Evolutionary conservation across 2,888 invertebrate genomes (phyloP), one percentile per base, ranked within the genome.

Genomic region (Drosophila birchii): DNA sequence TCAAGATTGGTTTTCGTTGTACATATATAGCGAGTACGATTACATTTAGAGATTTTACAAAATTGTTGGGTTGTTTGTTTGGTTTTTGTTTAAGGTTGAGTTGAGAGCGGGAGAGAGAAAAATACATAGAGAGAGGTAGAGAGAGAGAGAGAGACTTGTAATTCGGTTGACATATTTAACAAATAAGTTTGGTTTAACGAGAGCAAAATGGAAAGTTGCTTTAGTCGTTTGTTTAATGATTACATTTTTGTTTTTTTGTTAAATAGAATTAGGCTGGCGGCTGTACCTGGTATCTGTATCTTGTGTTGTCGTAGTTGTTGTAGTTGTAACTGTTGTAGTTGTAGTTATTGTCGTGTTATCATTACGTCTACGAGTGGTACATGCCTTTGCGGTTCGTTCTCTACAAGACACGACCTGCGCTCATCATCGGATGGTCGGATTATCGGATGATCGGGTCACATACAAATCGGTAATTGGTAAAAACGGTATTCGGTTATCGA

Each of bases 321-420:
- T 79, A 68, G 62, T 76, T 54, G 67, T 78, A 63, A 61, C 72
- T 64, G 62, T 78, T 67, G 74, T 58, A 45, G 72, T 79, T 76
- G 73, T 82, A 70, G 76, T 78, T 88, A 86, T 78, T 88, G 88
- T 89, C 90, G 86, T 88, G 90, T 75, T 84, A 64, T 78, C 89
- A 83, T 78, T 88, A 86, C 80, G 69, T 78, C 77, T 83, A 76
- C 90, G 89, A 81, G 76, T 38, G 61, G 76, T 90, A 78, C 89
- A 88, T 89, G 90, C 90, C 90, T 80, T 88, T 79, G 76, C 76
- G 72, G 79, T 82, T 75, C 89, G 91, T 82, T 92, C 91, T 91
- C 88, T 91, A 91, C 90, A 89, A 76, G 86, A 80, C 88, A 91
- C 89, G 83, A 92, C 92, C 92, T 92, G 90, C 86, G 87, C 85